Evolutionary conservation across 1,140 invertebrate genomes (phyloP), one percentile per base, ranked within the genome.

Genomic region (Carposina sasakii): DNA sequence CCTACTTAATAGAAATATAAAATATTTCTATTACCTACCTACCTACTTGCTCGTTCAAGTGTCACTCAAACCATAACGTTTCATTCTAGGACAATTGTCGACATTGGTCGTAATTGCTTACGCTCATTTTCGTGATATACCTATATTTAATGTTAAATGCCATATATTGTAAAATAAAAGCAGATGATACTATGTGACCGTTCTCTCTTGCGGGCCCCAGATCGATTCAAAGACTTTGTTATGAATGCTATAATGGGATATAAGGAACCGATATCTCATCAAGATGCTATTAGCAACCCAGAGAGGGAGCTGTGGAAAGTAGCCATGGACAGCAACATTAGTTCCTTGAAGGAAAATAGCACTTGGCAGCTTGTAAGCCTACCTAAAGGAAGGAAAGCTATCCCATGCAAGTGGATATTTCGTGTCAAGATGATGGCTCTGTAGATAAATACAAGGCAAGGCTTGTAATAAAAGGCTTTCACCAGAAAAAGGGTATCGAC

Each of bases 391-490:
- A 13, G 46, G 21, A 65, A 55, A 26, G 21, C 50, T 16, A 49
- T 68, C 12, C 41, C 39, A 10, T 45, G 28, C 12, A 68, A 57
- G 47, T 68, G 65, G 65, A 46, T 68, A 3, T 65, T 43, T 21
- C 52, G 44, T 22, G 51, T 50, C 1, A 67, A 67, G 37, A 46
- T 21, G 53, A 63, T 54, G 33, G 45, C 22, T 26, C 21, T 37
- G 3, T 48, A 15, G 45, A 48, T 12, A 48, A 39, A 24, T 48
- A 33, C 23, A 48, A 48, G 21, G 45, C 54, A 9, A 41, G 81
- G 21, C 57, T 85, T 19, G 76, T 86, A 0, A 67, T 60, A 3
- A 67, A 69, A 62, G 82, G 81, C 5, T 86, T 61, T 49, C 34
- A 24, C 3, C 79, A 85, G 55, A 50, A 44, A 20, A 19, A 63